Evolutionary conservation across 2,113 vertebrate species (phyloP).

Genomic region (Chloroceryle aenea): DNA sequence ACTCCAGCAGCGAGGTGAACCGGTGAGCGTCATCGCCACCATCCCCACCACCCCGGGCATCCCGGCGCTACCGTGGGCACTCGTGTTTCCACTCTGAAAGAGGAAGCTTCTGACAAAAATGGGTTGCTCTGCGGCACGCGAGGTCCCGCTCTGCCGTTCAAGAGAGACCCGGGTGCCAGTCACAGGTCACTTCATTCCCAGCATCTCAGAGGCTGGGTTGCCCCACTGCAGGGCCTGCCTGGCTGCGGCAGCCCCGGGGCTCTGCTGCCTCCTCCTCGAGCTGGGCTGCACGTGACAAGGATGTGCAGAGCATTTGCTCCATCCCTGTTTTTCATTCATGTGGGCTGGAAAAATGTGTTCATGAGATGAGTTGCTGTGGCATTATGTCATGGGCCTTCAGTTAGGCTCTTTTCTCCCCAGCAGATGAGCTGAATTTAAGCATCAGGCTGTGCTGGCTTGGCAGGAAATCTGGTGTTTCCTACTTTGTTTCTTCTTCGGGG

Average conservation of each 20-base stretch:
- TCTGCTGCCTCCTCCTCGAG: background rate
- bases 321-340: conserved; percentile 76
- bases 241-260: background rate
- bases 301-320: conserved; percentile 41
- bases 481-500: background rate
- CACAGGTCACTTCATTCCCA: conserved; percentile 41
- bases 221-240: background rate
- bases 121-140: background rate
- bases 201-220: background rate
- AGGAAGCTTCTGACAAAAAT: background rate
- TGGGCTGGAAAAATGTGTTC: conserved; percentile 75
- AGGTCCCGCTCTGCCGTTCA: accelerated
- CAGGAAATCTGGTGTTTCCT: conserved; percentile 55
- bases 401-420: conserved; percentile 61
- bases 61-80: background rate
- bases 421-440: conserved; percentile 58
- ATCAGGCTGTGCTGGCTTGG: conserved; percentile 12
- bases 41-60: background rate
- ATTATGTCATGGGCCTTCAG: conserved; percentile 71
- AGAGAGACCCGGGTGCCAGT: conserved; percentile 7
- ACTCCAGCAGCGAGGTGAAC: accelerated
- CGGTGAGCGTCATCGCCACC: accelerated
- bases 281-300: conserved; percentile 2
- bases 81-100: background rate
- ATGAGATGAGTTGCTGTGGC: conserved; percentile 66